Conservation (phyloP, 2,888 invertebrate species). For the Epiblema foenella region DNA sequence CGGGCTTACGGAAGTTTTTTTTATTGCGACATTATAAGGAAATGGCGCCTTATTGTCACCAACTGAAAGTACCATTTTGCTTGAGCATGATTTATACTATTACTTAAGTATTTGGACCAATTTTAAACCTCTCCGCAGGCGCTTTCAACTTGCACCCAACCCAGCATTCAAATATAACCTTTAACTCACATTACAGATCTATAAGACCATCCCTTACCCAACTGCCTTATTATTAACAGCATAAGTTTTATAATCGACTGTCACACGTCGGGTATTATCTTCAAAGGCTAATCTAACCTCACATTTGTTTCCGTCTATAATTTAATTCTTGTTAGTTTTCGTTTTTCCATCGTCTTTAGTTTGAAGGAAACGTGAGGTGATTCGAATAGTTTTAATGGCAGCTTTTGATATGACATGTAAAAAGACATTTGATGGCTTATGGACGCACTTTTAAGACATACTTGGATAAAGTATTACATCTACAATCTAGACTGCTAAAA, state of each 20-base stretch:
- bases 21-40: no score
- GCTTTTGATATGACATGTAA: neutral
- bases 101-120: neutral
- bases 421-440: no score
- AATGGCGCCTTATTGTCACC: no score
- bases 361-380: no score
- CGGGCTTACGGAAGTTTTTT: no score
- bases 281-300: constrained; percentile 28
- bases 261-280: neutral
- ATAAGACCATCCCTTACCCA: constrained; percentile 4
- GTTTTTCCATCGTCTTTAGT: constrained; percentile 23
- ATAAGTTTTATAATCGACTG: constrained; percentile 6
- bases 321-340: constrained; percentile 28
- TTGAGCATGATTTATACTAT: no score
- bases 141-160: neutral
- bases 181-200: constrained; percentile 34
- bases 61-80: no score
- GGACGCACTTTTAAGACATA: no score
- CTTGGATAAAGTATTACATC: no score
- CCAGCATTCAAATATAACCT: constrained; percentile 36
- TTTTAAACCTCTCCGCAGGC: neutral
- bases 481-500: no score
- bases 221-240: neutral
- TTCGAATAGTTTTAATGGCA: no score
- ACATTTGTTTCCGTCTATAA: constrained; percentile 29